phyloP scores from a whole-genome alignment of 2,113 vertebrate species.

The Thinocorus orbignyianus region DNA sequence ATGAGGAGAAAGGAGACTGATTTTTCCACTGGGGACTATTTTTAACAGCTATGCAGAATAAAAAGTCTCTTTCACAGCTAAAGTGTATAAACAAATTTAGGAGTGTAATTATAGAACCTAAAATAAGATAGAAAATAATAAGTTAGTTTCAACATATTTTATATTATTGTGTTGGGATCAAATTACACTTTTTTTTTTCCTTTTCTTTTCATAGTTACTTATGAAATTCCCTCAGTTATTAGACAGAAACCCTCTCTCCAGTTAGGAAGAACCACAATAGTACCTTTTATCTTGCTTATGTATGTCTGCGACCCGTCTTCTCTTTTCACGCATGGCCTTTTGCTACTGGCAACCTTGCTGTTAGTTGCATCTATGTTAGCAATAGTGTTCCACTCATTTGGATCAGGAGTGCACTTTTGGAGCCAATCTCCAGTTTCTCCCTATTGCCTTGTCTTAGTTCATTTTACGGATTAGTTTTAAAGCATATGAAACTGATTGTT shows the following conservation, averaged over 20 bases:
- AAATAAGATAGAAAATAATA: conserved; percentile 15
- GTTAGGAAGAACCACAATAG: background rate
- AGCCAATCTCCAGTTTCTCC: background rate
- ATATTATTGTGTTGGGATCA: background rate
- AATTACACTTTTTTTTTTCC: background rate
- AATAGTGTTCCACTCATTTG: background rate
- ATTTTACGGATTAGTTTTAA: background rate
- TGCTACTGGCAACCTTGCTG: fast-evolving
- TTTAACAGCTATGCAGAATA: background rate
- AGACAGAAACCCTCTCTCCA: background rate
- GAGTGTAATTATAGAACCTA: background rate
- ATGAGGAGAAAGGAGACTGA: background rate
- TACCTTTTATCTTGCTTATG: background rate
- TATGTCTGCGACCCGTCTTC: background rate
- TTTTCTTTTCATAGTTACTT: background rate
- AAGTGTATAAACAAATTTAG: background rate
- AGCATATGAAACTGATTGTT: background rate
- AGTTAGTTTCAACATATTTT: background rate
- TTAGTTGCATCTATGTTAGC: background rate
- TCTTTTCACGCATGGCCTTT: background rate
- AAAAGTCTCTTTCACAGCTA: background rate
- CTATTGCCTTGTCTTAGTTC: fast-evolving
- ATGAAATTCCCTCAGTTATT: background rate
- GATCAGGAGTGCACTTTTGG: background rate
- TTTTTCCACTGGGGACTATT: conserved; percentile 11